Evolutionary conservation across 2,888 invertebrate genomes (phyloP).

Genomic region (Chymomyza amoena): DNA sequence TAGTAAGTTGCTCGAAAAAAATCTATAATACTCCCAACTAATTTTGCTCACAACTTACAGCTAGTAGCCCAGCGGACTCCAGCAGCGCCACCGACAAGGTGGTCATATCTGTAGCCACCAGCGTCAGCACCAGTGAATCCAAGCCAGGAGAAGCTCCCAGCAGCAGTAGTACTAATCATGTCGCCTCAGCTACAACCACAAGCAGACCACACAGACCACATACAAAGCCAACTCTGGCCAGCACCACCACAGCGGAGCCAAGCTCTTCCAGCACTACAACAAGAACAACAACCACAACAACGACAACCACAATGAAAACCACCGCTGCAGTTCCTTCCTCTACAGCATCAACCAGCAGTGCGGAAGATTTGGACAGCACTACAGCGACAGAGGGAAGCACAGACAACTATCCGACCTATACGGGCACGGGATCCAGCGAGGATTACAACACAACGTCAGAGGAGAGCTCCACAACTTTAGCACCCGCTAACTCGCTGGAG

Average conservation of each 20-base stretch:
- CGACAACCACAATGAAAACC: conserved; percentile 41
- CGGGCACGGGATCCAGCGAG: conserved; percentile 34
- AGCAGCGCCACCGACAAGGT: conserved; percentile 66
- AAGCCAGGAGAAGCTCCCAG: conserved; percentile 25
- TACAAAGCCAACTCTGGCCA: conserved; percentile 38
- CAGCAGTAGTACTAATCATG: conserved; percentile 25
- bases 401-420: conserved; percentile 27
- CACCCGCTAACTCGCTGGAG: conserved; percentile 72
- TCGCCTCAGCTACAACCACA: conserved; percentile 20
- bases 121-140: conserved; percentile 63
- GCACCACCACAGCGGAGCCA: conserved; percentile 24
- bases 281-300: conserved; percentile 20
- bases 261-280: conserved; percentile 22
- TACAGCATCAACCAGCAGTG: conserved; percentile 21
- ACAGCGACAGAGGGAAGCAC: conserved; percentile 42
- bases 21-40: conserved; percentile 12
- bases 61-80: conserved; percentile 33
- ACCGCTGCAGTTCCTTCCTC: conserved; percentile 38
- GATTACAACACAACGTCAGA: conserved; percentile 52
- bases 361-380: conserved; percentile 50
- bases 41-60: conserved; percentile 8
- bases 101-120: conserved; percentile 72
- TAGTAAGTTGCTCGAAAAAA: conserved; percentile 37
- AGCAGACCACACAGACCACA: conserved; percentile 40
- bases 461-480: conserved; percentile 60